These are phyloP conservation scores for Argyresthia goedartella DNA, from an alignment of 2,888 invertebrate species.

Conservation along the genomic window DNA sequence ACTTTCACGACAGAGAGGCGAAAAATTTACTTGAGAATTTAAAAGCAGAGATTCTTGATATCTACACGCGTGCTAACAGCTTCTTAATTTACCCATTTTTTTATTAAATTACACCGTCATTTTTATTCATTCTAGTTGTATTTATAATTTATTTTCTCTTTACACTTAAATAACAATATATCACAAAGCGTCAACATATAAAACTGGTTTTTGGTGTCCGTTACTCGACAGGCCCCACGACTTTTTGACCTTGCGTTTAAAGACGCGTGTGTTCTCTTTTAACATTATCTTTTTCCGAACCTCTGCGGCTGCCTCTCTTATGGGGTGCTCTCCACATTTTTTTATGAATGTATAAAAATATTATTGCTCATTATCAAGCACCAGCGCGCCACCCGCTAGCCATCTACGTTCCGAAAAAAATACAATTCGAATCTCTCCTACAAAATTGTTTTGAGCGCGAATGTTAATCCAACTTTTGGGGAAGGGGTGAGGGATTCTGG, in stretches of 20 bases:
- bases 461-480: constrained; percentile 35
- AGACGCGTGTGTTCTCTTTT: constrained; percentile 15
- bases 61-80: constrained; percentile 55
- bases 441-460: constrained; percentile 50
- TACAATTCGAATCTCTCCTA: constrained; percentile 56
- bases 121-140: constrained; percentile 43
- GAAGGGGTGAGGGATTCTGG: constrained; percentile 25
- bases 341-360: constrained; percentile 70
- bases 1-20: constrained; percentile 21
- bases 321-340: constrained; percentile 45
- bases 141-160: constrained; percentile 56
- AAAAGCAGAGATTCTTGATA: constrained; percentile 34
- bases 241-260: constrained; percentile 47
- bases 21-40: constrained; percentile 18
- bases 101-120: constrained; percentile 41
- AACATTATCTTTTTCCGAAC: constrained; percentile 9
- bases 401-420: constrained; percentile 58
- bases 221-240: constrained; percentile 22
- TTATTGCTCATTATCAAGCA: constrained; percentile 70
- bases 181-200: constrained; percentile 68
- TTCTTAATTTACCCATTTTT: constrained; percentile 41
- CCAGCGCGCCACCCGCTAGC: constrained; percentile 67
- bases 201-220: constrained; percentile 30
- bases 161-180: constrained; percentile 71
- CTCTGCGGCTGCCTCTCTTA: constrained; percentile 19